phyloP scores from a whole-genome alignment of 1,140 invertebrate species.

The Wasmannia auropunctata region DNA sequence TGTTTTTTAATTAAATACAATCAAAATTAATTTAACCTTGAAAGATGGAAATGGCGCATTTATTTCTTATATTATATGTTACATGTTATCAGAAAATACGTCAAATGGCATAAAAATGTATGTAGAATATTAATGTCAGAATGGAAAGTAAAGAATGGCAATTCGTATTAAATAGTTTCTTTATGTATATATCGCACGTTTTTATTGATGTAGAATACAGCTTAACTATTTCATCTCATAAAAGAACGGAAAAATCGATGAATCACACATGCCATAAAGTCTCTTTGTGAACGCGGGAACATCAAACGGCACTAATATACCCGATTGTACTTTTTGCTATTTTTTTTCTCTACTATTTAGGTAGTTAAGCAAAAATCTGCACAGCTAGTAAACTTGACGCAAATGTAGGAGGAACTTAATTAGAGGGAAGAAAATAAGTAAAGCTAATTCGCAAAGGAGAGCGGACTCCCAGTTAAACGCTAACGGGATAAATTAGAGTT shows the following conservation, averaged over 20 bases:
- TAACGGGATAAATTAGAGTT: conserved; percentile 1
- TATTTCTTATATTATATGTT: neutral
- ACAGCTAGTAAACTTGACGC: neutral
- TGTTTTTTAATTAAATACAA: neutral
- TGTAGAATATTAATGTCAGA: neutral
- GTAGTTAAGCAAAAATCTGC: neutral
- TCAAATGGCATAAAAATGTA: neutral
- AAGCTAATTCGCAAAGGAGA: conserved; percentile 4
- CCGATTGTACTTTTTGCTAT: neutral
- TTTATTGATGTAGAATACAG: neutral
- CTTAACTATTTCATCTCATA: neutral
- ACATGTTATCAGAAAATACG: neutral
- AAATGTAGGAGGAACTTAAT: conserved; percentile 11
- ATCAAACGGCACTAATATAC: neutral
- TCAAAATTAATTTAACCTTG: neutral
- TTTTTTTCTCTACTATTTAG: neutral
- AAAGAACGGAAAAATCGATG: neutral
- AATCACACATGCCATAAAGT: neutral
- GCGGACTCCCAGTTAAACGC: neutral
- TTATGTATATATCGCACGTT: neutral
- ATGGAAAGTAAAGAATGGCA: neutral
- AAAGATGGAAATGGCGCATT: neutral
- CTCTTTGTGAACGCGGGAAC: neutral
- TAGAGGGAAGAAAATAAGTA: neutral
- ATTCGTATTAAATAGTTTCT: neutral